Evolutionary conservation across 2,797 vertebrate genomes (phyloP).

Genomic region (Poeciliopsis paucimaculata): DNA sequence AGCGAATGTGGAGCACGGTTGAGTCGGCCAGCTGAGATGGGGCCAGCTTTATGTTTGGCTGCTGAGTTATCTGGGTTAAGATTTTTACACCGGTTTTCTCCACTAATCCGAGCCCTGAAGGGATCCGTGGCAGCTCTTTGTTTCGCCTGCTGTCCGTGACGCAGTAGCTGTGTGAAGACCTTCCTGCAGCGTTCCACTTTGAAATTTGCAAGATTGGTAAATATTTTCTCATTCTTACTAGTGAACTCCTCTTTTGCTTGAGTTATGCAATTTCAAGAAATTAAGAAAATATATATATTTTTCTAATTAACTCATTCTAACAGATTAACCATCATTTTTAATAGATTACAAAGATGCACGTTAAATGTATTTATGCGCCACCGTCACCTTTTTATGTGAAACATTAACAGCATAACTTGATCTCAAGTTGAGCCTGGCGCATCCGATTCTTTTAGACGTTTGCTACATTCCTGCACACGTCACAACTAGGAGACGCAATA

Average conservation of each 20-base stretch:
- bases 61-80: constrained; percentile 19
- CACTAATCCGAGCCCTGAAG: not conserved
- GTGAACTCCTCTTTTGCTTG: not conserved
- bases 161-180: not conserved
- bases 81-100: not conserved
- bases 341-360: not conserved
- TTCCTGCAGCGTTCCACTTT: not conserved
- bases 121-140: not conserved
- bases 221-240: not conserved
- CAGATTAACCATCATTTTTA: not conserved
- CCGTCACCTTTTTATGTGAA: not conserved
- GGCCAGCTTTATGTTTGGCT: constrained; percentile 41
- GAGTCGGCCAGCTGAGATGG: not conserved
- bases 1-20: not conserved
- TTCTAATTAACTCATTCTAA: not conserved
- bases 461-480: no score
- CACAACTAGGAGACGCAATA: no score
- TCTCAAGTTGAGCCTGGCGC: no score
- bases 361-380: not conserved
- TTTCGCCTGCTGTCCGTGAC: not conserved
- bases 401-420: not conserved
- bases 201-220: not conserved
- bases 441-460: not conserved
- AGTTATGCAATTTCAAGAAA: not conserved
- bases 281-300: not conserved